Evolutionary conservation across 2,888 invertebrate genomes (phyloP).

Genomic region (Cotesia congregata): DNA sequence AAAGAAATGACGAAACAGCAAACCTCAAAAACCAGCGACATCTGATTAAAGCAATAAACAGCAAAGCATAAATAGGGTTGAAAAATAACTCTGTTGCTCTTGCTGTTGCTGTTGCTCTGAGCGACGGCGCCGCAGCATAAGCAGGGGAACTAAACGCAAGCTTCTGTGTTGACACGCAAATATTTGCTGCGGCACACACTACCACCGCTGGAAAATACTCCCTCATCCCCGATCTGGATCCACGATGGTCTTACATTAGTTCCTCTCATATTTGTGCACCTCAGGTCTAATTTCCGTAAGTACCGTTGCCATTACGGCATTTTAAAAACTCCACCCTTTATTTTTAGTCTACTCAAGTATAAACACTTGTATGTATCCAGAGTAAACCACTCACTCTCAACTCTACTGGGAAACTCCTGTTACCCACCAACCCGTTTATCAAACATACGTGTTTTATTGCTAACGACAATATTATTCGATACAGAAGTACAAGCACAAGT

Average conservation of each 20-base stretch:
- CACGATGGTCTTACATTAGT: background rate
- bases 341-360: constrained; percentile 28
- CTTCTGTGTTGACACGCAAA: constrained; percentile 66
- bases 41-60: too few species aligned
- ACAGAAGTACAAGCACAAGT: constrained; percentile 35
- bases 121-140: background rate
- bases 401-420: background rate
- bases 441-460: constrained; percentile 50
- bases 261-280: background rate
- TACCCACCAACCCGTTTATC: constrained; percentile 45
- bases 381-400: constrained; percentile 42
- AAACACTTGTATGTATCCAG: constrained; percentile 27
- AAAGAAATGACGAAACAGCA: too few species aligned
- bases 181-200: constrained; percentile 66
- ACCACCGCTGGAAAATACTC: constrained; percentile 56
- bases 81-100: background rate
- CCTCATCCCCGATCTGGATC: background rate
- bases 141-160: constrained; percentile 35
- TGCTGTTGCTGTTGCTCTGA: background rate
- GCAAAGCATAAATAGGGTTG: background rate
- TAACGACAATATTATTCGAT: constrained; percentile 52
- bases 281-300: constrained; percentile 5
- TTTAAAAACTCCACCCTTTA: constrained; percentile 30
- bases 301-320: background rate
- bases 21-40: too few species aligned